Percentiles rank a stretch among this genome's conserved stretches.
phyloP scores from a whole-genome alignment of 2,113 vertebrate genomes.

The Daubentonia madagascariensis region DNA sequence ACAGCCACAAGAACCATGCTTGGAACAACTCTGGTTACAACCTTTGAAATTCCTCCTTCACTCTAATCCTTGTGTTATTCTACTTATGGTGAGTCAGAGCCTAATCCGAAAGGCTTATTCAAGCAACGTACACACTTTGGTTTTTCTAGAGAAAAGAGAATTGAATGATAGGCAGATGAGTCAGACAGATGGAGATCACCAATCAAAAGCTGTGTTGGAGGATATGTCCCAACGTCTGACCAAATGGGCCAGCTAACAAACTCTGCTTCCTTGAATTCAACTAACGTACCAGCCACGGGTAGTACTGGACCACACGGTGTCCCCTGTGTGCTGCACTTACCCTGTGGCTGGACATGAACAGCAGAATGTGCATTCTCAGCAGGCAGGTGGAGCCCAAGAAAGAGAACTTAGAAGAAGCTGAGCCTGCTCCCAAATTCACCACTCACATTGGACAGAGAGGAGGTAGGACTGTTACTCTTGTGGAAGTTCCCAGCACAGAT shows the following conservation, averaged over 20 bases:
- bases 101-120: not conserved
- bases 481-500: too few relatives aligned
- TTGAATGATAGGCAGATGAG: not conserved
- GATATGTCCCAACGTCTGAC: not conserved
- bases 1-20: not conserved
- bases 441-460: not conserved
- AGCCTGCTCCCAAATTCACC: not conserved
- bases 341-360: not conserved
- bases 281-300: not conserved
- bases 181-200: not conserved
- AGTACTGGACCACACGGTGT: accelerated
- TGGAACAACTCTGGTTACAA: not conserved
- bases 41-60: not conserved
- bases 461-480: not conserved
- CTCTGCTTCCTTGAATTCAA: not conserved
- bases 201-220: not conserved
- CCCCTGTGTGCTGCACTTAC: not conserved
- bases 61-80: not conserved
- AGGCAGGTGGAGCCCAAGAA: not conserved
- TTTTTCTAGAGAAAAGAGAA: slow-evolving; percentile 23
- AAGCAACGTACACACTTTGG: not conserved
- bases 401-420: not conserved
- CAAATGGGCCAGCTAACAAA: not conserved
- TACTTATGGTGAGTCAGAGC: not conserved
- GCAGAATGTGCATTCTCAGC: not conserved